A percentile compares a stretch with the other conserved stretches of the same genome.
These are phyloP conservation scores for Camponotus pennsylvanicus DNA, from an alignment of 1,140 invertebrate genomes.

Conservation along the genomic window DNA sequence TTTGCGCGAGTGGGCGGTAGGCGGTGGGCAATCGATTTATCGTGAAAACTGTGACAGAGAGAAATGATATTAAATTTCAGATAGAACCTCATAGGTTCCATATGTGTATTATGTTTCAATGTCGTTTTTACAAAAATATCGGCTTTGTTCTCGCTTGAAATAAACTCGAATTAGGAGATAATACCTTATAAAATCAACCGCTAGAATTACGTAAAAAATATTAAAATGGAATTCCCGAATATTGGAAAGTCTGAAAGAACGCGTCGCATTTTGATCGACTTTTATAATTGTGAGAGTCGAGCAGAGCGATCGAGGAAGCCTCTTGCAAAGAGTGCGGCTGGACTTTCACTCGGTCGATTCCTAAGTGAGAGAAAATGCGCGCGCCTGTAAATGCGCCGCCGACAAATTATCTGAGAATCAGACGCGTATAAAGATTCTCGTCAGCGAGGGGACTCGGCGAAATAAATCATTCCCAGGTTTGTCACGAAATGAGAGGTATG, in stretches of 20 bases:
- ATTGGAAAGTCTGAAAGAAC: slow-evolving; percentile 32
- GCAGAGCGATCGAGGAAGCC: slow-evolving; percentile 28
- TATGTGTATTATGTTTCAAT: slow-evolving; percentile 71
- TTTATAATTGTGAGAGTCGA: slow-evolving; percentile 39
- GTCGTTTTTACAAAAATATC: slow-evolving; percentile 23
- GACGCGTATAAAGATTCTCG: slow-evolving; percentile 49
- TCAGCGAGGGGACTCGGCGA: slow-evolving; percentile 60
- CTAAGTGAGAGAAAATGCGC: slow-evolving; percentile 6
- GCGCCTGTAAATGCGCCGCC: slow-evolving; percentile 16
- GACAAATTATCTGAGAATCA: slow-evolving; percentile 48
- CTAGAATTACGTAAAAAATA: neutral
- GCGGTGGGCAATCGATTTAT: slow-evolving; percentile 73
- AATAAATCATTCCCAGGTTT: slow-evolving; percentile 57
- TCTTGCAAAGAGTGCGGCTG: neutral
- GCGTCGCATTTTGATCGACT: slow-evolving; percentile 36
- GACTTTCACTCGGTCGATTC: slow-evolving; percentile 49
- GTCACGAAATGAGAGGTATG: slow-evolving; percentile 59
- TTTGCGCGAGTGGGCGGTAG: slow-evolving; percentile 67
- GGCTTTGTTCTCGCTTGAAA: slow-evolving; percentile 8
- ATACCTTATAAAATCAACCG: neutral
- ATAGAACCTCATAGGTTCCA: slow-evolving; percentile 65
- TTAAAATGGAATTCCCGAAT: neutral
- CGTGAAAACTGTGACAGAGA: slow-evolving; percentile 64
- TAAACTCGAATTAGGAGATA: neutral
- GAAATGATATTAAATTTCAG: slow-evolving; percentile 78